Evolutionary conservation across 2,113 vertebrate genomes (phyloP).

Genomic region (Pteronura brasiliensis): DNA sequence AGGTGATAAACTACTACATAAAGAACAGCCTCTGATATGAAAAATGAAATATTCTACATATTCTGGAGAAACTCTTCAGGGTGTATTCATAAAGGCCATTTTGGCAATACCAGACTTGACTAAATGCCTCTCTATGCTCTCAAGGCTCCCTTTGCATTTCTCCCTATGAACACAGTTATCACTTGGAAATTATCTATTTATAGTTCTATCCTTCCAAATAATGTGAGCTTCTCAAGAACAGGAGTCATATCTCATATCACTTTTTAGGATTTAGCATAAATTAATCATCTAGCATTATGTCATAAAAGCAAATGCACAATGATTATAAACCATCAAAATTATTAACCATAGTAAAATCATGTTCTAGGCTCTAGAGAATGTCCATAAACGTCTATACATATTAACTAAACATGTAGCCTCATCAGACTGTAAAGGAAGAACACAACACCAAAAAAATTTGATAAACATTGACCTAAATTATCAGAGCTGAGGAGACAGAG

Average conservation of each 20-base stretch:
- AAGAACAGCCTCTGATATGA: neutral
- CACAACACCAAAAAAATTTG: neutral
- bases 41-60: neutral
- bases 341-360: neutral
- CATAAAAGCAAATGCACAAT: neutral
- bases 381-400: neutral
- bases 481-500: neutral
- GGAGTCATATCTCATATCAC: neutral
- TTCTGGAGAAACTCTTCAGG: conserved; percentile 1
- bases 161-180: neutral
- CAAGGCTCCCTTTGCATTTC: neutral
- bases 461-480: neutral
- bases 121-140: neutral
- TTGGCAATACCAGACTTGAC: neutral
- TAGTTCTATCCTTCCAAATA: neutral
- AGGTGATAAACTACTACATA: neutral
- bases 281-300: neutral
- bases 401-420: neutral
- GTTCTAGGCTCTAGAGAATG: neutral
- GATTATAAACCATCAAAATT: neutral
- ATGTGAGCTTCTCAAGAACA: neutral
- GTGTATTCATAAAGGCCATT: neutral
- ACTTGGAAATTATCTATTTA: neutral
- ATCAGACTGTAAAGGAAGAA: neutral
- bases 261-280: neutral